phyloP scores from a whole-genome alignment of 2,113 vertebrate genomes.

The Cavia aperea region DNA sequence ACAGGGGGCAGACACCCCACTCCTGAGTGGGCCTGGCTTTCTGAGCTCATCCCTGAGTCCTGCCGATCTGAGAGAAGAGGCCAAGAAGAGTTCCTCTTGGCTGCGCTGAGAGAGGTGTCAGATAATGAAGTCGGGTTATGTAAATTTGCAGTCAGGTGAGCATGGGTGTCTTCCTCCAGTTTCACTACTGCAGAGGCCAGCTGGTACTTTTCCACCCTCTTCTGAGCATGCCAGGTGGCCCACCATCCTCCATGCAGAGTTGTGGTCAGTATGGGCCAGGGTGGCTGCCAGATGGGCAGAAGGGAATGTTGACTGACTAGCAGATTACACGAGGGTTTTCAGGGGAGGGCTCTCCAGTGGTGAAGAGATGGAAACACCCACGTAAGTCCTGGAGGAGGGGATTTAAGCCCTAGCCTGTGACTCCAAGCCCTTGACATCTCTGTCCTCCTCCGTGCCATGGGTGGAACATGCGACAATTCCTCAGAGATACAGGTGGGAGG shows the following conservation, averaged over 20 bases:
- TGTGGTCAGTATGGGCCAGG: no score
- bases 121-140: background rate
- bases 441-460: background rate
- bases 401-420: no score
- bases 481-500: background rate
- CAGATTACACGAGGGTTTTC: background rate
- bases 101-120: background rate
- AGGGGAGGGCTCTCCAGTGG: background rate
- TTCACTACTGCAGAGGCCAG: background rate
- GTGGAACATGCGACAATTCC: background rate
- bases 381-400: background rate
- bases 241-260: background rate
- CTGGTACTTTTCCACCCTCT: background rate
- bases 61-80: background rate
- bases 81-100: background rate
- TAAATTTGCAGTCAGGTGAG: background rate
- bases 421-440: background rate
- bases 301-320: background rate
- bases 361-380: no score
- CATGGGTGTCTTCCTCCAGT: background rate
- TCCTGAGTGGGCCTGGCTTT: background rate
- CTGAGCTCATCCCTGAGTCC: background rate
- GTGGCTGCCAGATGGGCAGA: accelerated
- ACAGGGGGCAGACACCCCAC: background rate
- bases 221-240: background rate